Evolutionary conservation across 1,140 invertebrate species (phyloP), one percentile per base, ranked within the genome.

Genomic region (Bilobella aurantiaca): DNA sequence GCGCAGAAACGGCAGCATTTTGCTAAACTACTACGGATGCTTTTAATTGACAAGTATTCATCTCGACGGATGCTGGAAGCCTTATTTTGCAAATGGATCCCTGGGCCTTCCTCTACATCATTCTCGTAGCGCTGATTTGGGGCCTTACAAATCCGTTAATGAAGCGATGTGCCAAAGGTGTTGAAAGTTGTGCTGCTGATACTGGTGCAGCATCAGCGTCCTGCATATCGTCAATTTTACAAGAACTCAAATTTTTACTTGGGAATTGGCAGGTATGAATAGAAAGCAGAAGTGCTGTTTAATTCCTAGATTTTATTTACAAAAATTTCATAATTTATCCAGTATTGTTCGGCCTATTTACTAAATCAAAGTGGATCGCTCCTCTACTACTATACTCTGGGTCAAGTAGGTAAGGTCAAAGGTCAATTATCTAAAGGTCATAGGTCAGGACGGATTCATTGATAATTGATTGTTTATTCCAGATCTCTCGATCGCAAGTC

Each of bases 191-290:
- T 37, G 30, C 12, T 5, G 28, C 2, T 8, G 21, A 1, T 56
- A 8, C 58, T 21, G 3, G n/a, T n/a, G n/a, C n/a, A n/a, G n/a
- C 30, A 3, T 61, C 57, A 58, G 23, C 1, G 3, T 67, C 31
- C 47, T 42, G 65, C 53, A 32, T 62, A 2, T 14, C 3, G 12
- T 21, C 21, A 12, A 42, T 34, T 27, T 23, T 62, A 34, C 29
- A 42, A 56, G 65, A 67, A 58, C 23, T 67, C n/a, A 67, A 67
- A 47, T 67, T 63, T 37, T 29, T 67, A 16, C n/a, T 62, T 53
- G 28, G 18, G 31, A 67, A 63, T 47, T 67, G 65, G 65, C 62
- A 46, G 57, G 57, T 58, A 58, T 14, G 57, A 31, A 28, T 3
- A 29, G 12, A 56, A 56, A 12, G 12, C 3, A 14, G 49, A 56